Evolutionary conservation across 2,797 vertebrate genomes (phyloP), one percentile per base, ranked within the genome.

Genomic region (Myotis daubentonii): DNA sequence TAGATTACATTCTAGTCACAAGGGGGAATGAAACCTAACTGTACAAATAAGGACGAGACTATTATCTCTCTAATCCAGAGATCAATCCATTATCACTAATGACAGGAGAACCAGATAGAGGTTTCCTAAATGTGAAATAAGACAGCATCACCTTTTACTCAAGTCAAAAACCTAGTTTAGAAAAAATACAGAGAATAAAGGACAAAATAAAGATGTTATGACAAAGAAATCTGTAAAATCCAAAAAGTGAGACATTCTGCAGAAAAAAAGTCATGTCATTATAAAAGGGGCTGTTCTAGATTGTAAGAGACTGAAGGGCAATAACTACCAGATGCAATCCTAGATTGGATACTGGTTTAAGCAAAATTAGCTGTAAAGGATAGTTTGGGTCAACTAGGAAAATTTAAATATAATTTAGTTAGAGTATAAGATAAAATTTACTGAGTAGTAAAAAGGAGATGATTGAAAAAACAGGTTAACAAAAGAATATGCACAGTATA

Each of bases 131-230:
- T 33, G 33, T 83, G 57, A 86, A 30, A 22, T 71, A 79, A 91
- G 6, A 86, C 19, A 89, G 33, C 36, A 84, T 53, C 57, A 80
- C 57, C 12, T 83, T 93, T 60, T 91, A 84, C 30, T 87, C 41
- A 86, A 87, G 70, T n/a, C 4, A 76, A 95, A 94, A 87, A 84
- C n/a, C 22, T 66, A 87, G 20, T 78, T 89, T 84, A 86, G 23
- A 94, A 92, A 87, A 96, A 81, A 65, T 20, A 83, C 1, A 92
- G 22, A 3, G 12, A 6, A 68, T 25, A 85, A 30, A 94, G 49
- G 49, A 72, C 66, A 94, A 93, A 93, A 88, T 49, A 81, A 85
- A 51, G 17, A 86, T 30, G 68, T 2, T 76, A 85, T 15, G 47
- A 72, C 23, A 38, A 72, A 93, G 68, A 30, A 89, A 87, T 23